Conservation (phyloP, 2,888 invertebrate genomes). For the Lacanobia oleracea region DNA sequence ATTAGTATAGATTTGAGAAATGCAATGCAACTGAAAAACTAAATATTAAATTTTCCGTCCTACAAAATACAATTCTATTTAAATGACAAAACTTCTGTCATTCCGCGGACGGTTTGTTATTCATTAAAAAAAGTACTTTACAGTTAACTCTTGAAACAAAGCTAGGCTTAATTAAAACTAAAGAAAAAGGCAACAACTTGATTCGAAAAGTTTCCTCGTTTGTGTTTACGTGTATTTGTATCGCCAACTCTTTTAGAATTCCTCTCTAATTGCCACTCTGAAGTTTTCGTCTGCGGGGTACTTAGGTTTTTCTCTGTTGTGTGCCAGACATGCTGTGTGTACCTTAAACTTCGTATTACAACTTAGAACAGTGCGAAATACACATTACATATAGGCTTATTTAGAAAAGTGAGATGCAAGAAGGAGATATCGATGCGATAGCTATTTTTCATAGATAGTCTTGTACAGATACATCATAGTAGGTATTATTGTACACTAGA, state of each 20-base stretch:
- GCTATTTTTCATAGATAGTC: too few species aligned
- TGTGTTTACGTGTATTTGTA: slow-evolving; percentile 55
- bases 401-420: too few species aligned
- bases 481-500: too few species aligned
- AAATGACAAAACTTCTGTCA: slow-evolving; percentile 43
- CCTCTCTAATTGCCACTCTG: slow-evolving; percentile 59
- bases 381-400: too few species aligned
- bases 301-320: neutral
- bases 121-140: slow-evolving; percentile 46
- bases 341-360: too few species aligned
- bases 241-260: slow-evolving; percentile 50
- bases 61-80: slow-evolving; percentile 21
- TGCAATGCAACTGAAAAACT: neutral
- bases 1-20: too few species aligned
- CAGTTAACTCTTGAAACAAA: slow-evolving; percentile 52
- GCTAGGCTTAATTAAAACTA: slow-evolving; percentile 64
- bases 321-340: neutral
- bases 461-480: too few species aligned
- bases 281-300: slow-evolving; percentile 36
- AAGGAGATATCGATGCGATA: too few species aligned
- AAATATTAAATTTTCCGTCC: slow-evolving; percentile 1
- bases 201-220: slow-evolving; percentile 65
- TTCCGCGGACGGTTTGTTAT: slow-evolving; percentile 41
- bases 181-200: slow-evolving; percentile 59
- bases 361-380: too few species aligned